Conservation (phyloP, 1,140 invertebrate genomes). For the Sycobia sp. region DNA sequence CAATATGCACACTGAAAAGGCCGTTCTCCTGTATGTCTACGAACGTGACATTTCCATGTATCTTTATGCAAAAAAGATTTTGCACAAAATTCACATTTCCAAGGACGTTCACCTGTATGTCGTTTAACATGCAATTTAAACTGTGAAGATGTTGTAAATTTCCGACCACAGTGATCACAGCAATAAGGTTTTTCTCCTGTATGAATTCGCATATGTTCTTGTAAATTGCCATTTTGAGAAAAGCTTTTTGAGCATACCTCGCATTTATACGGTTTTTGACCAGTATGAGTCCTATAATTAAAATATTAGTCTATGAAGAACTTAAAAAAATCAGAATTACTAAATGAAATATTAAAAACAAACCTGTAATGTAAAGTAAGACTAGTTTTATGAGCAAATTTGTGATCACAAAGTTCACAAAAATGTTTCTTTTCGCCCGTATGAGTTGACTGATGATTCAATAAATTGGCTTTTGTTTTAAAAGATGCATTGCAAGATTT, state of each 20-base stretch:
- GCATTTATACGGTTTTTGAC: slow-evolving; percentile 68
- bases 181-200: slow-evolving; percentile 70
- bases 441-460: slow-evolving; percentile 73
- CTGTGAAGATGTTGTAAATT: slow-evolving; percentile 74
- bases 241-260: slow-evolving; percentile 68
- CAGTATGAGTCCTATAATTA: slow-evolving; percentile 57
- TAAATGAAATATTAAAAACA: slow-evolving; percentile 16
- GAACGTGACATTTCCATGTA: slow-evolving; percentile 68
- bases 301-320: slow-evolving; percentile 18
- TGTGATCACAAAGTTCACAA: slow-evolving; percentile 78
- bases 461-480: slow-evolving; percentile 73
- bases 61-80: slow-evolving; percentile 72
- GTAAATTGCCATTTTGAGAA: slow-evolving; percentile 68
- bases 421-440: slow-evolving; percentile 74
- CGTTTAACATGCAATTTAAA: slow-evolving; percentile 67
- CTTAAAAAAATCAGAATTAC: slow-evolving; percentile 4
- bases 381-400: slow-evolving; percentile 75
- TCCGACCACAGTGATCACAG: slow-evolving; percentile 73
- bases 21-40: slow-evolving; percentile 68
- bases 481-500: slow-evolving; percentile 69
- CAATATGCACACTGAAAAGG: slow-evolving; percentile 69
- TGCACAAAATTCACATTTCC: slow-evolving; percentile 66
- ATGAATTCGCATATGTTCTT: slow-evolving; percentile 67
- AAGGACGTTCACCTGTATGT: slow-evolving; percentile 69
- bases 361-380: slow-evolving; percentile 71